Base-by-base conservation (phyloP, 2,113 vertebrate species). In the Deroptyus accipitrinus region DNA sequence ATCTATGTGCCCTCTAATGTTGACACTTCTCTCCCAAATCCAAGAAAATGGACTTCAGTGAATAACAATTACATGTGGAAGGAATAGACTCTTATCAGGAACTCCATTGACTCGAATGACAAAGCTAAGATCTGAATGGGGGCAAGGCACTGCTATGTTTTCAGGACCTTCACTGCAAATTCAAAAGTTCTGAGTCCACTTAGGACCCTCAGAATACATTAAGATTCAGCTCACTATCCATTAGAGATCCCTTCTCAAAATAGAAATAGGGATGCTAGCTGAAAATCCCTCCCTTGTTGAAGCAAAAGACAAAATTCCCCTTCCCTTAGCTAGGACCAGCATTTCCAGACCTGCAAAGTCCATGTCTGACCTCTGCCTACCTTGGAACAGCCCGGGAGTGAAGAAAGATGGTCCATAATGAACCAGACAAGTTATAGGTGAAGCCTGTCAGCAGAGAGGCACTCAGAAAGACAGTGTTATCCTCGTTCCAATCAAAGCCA, bases 401-500 rank as follows among this genome's bases (percentile, higher is more conserved):
- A 35, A 63, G 52, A 12, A 55, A 77, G 41, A 57, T 39, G n/a
- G 46, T 85, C 39, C 55, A 3, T 3, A 5, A 75, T n/a, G 68
- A 61, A 67, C 48, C 85, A 90, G 88, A 46, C 39, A 17, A 64
- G 86, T 55, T 77, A 73, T 16, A 89, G 92, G 90, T 95, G 83
- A 86, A 70, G 80, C 15, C 69, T 51, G 66, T 4, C 17, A 37
- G 69, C 35, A 30, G 37, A 35, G 54, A 75, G 23, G 51, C 57
- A 42, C 76, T 68, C 2, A 11, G 88, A 49, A 75, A 48, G 68
- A 28, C 78, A 68, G 48, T 3, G 6, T 31, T 62, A 14, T 91
- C 85, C 81, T 41, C 55, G 3, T 93, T 89, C 87, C 95, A 93
- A 96, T 57, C 92, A 46, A 83, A 93, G 63, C 67, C 84, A 4